Percentiles rank a stretch among this genome's conserved stretches.
Conservation (phyloP, 92 coral and sea anemone species). For the Chrysogorgia sp. region DNA sequence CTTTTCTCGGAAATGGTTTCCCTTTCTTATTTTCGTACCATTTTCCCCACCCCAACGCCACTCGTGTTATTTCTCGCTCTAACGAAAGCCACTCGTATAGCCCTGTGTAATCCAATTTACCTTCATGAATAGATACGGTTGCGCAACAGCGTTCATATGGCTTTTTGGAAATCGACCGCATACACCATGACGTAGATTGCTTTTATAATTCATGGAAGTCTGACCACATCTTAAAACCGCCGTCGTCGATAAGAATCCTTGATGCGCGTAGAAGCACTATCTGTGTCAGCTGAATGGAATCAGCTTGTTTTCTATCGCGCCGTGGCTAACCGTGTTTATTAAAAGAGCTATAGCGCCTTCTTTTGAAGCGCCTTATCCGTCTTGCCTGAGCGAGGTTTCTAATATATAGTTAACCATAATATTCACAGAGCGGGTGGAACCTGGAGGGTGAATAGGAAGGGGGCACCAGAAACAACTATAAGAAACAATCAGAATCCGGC, state of each 20-base stretch:
- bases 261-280: background rate
- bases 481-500: no score
- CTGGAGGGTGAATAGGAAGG: no score
- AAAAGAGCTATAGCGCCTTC: no score
- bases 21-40: background rate
- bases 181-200: background rate
- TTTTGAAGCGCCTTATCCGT: no score
- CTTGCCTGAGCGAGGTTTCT: no score
- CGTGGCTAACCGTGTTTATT: no score
- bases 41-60: background rate
- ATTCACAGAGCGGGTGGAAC: no score
- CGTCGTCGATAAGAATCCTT: background rate
- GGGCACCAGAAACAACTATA: no score
- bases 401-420: no score
- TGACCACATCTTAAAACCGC: slow-evolving; percentile 18
- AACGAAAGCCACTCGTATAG: background rate
- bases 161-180: background rate
- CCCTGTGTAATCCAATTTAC: background rate
- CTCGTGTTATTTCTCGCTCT: background rate
- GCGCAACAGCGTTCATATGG: background rate
- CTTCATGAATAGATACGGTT: background rate
- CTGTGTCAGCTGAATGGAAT: background rate
- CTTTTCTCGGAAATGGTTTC: no score
- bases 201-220: slow-evolving; percentile 28
- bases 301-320: no score